Percentiles rank a stretch among this genome's conserved stretches.
These are phyloP conservation scores for Virgularia gustaviana DNA, from an alignment of 92 coral and sea anemone species.

Conservation along the genomic window DNA sequence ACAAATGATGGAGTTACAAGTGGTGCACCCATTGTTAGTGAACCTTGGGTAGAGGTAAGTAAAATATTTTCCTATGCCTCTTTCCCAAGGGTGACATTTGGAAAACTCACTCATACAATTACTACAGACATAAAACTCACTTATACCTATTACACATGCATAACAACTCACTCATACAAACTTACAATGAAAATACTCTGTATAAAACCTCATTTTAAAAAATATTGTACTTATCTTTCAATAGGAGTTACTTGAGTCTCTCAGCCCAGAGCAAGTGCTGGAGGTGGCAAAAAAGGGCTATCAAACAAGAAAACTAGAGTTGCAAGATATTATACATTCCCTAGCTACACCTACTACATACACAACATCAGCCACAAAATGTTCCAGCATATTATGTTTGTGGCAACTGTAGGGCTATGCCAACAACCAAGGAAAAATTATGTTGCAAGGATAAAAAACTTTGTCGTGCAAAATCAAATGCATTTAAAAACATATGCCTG, in stretches of 20 bases:
- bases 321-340: conserved; percentile 15
- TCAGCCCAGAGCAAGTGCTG: not conserved
- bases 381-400: conserved; percentile 16
- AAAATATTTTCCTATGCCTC: no score
- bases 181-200: not conserved
- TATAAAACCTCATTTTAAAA: not conserved
- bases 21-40: no score
- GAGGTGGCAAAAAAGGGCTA: conserved; percentile 10
- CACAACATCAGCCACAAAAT: conserved; percentile 1
- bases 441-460: conserved; percentile 24
- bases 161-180: not conserved
- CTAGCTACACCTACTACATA: not conserved
- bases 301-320: not conserved
- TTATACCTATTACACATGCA: not conserved
- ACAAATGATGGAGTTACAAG: no score
- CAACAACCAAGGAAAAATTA: conserved; percentile 1
- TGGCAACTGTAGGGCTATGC: conserved; percentile 18
- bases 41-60: not conserved
- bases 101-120: no score
- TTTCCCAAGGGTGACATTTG: no score
- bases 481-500: conserved; percentile 18
- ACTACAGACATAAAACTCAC: no score
- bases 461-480: not conserved
- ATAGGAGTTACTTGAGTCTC: conserved; percentile 7
- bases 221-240: not conserved